Conservation (phyloP, 2,113 vertebrate genomes). For the Microtus pennsylvanicus region DNA sequence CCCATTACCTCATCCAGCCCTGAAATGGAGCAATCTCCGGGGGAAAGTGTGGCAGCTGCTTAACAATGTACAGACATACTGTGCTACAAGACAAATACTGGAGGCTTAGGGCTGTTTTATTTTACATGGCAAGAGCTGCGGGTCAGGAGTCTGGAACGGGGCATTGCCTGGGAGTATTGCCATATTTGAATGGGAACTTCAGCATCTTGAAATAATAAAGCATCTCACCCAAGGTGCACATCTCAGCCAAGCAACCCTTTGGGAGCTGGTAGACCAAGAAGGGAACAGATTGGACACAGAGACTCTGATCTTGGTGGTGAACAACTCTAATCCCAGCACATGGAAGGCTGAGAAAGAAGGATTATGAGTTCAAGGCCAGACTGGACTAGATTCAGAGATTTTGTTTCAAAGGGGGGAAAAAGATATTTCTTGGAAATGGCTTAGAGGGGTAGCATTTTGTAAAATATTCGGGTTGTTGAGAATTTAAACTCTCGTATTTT, state of each 20-base stretch:
- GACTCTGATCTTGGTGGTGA: neutral
- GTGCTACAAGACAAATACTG: neutral
- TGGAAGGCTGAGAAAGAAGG: neutral
- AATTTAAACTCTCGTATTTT: conserved; percentile 24
- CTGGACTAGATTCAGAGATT: neutral
- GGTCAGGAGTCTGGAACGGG: conserved; percentile 31
- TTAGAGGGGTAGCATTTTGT: conserved; percentile 25
- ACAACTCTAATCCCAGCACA: neutral
- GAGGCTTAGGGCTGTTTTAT: conserved; percentile 39
- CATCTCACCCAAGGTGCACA: neutral
- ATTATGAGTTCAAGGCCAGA: neutral
- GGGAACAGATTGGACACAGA: neutral
- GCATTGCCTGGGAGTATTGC: conserved; percentile 9
- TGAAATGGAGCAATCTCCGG: conserved; percentile 78
- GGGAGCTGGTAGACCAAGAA: neutral
- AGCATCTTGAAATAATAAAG: conserved; percentile 35
- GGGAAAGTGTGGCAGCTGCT: conserved; percentile 75
- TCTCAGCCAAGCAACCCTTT: neutral
- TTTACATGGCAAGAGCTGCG: conserved; percentile 56
- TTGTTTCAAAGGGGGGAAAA: neutral
- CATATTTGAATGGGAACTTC: neutral
- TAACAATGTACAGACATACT: conserved; percentile 74
- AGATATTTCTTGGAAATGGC: neutral
- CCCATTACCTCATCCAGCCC: conserved; percentile 79
- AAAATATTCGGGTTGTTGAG: conserved; percentile 6